Base-by-base conservation (phyloP, 2,888 invertebrate species). In the Drosophila prostipennis region DNA sequence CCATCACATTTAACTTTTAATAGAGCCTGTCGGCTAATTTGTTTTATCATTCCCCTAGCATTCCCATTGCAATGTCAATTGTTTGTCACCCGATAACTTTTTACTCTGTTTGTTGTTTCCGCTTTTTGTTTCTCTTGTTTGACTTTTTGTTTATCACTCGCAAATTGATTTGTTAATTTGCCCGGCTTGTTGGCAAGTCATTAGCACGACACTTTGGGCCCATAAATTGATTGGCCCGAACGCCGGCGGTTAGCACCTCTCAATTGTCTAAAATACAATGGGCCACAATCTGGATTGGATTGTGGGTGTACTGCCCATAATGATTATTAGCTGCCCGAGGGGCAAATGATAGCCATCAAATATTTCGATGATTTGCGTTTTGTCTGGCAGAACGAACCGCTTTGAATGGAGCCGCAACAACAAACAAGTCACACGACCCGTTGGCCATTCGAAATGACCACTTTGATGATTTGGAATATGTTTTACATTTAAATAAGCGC, bases 111-210 rank as follows among this genome's bases (percentile, higher is more conserved):
- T 56, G 42, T 56, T 45, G 37, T 58, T 39, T 48, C 56, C 53
- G 43, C 45, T 37, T 60, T 51, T 46, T 48, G 43, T 48, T 42
- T 6, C 40, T 58, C 61, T 70, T 81, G 82, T 71, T 64, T 71
- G 59, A 29, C 57, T 61, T 56, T 68, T 72, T 68, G 63, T 76
- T 82, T 82, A 89, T 75, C 87, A 69, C 51, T 61, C 52, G 32
- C 57, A 76, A 86, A 77, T 69, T 83, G 77, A 83, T 86, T 83
- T 76, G 77, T 76, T 83, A 80, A 86, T 83, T 83, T 64, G 67
- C 45, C 67, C 45, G 53, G 73, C 72, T 80, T 77, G 77, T 83
- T 76, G 70, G 73, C 61, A 48, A 69, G 70, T 77, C 73, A 80
- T 82, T 86, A 82, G 72, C 85, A 82, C 74, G 68, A 43, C 73